A percentile compares a stretch with the other conserved stretches of the same genome.
Evolutionary conservation across 2,113 vertebrate species (phyloP).

Genomic region (Hydrochoerus hydrochaeris): DNA sequence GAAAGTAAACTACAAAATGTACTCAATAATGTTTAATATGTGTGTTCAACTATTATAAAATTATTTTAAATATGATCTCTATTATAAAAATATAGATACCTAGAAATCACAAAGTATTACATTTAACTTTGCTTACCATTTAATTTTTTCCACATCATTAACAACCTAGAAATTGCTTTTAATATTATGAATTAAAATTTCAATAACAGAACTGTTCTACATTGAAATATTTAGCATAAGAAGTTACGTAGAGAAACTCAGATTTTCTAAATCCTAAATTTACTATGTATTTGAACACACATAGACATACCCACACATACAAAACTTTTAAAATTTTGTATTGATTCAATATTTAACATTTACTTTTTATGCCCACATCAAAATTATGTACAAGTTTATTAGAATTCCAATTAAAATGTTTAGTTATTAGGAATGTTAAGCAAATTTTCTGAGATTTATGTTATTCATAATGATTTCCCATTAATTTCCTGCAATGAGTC

Average conservation of each 20-base stretch:
- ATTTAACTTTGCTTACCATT: not conserved
- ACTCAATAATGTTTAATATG: not conserved
- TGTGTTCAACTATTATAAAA: not conserved
- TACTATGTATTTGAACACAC: not conserved
- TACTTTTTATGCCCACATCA: not conserved
- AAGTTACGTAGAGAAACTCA: not conserved
- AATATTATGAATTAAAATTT: not conserved
- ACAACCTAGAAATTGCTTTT: not conserved
- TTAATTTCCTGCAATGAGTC: not conserved
- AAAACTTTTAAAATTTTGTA: not conserved
- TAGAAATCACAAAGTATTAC: not conserved
- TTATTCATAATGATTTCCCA: not conserved
- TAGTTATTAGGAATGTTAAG: not conserved
- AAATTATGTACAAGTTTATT: not conserved
- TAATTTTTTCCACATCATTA: not conserved
- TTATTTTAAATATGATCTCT: not conserved
- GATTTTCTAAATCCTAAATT: not conserved
- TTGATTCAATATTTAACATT: not conserved
- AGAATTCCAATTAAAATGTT: not conserved
- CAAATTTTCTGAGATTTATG: not conserved
- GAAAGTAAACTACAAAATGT: not conserved
- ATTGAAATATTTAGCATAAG: not conserved
- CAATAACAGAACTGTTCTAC: not conserved
- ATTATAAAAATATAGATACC: not conserved
- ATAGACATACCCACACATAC: not conserved